Evolutionary conservation across 2,888 invertebrate species (phyloP).

Genomic region (Ennomos quercinarius): DNA sequence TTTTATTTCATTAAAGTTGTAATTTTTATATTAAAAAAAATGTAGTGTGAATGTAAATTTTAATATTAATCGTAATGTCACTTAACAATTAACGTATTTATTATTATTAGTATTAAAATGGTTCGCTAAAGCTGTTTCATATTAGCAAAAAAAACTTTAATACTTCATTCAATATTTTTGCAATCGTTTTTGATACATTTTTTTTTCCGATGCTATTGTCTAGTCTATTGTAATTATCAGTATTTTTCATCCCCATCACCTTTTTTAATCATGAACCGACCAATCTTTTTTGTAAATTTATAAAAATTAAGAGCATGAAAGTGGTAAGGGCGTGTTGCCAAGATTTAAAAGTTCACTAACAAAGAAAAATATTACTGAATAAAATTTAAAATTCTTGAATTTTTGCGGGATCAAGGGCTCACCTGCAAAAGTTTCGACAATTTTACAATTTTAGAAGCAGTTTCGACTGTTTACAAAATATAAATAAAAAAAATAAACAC

Average conservation of each 20-base stretch:
- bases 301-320: slow-evolving; percentile 59
- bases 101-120: slow-evolving; percentile 20
- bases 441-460: slow-evolving; percentile 61
- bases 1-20: slow-evolving; percentile 45
- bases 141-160: slow-evolving; percentile 24
- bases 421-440: slow-evolving; percentile 60
- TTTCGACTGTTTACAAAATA: slow-evolving; percentile 33
- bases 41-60: slow-evolving; percentile 53
- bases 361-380: slow-evolving; percentile 32
- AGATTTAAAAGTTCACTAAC: slow-evolving; percentile 36
- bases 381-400: slow-evolving; percentile 63
- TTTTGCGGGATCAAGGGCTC: slow-evolving; percentile 70
- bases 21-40: slow-evolving; percentile 48
- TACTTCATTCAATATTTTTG: slow-evolving; percentile 12
- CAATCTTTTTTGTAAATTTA: slow-evolving; percentile 74
- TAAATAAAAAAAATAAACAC: slow-evolving; percentile 37
- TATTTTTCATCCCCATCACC: slow-evolving; percentile 53
- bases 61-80: slow-evolving; percentile 68
- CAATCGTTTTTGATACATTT: slow-evolving; percentile 45
- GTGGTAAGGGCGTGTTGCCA: slow-evolving; percentile 43
- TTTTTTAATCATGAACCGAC: slow-evolving; percentile 58
- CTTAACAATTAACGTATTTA: slow-evolving; percentile 34
- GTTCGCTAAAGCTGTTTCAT: slow-evolving; percentile 27
- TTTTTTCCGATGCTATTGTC: slow-evolving; percentile 48
- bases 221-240: slow-evolving; percentile 57